Conservation (phyloP, 2,888 invertebrate species). For the Chouioia cunea region DNA sequence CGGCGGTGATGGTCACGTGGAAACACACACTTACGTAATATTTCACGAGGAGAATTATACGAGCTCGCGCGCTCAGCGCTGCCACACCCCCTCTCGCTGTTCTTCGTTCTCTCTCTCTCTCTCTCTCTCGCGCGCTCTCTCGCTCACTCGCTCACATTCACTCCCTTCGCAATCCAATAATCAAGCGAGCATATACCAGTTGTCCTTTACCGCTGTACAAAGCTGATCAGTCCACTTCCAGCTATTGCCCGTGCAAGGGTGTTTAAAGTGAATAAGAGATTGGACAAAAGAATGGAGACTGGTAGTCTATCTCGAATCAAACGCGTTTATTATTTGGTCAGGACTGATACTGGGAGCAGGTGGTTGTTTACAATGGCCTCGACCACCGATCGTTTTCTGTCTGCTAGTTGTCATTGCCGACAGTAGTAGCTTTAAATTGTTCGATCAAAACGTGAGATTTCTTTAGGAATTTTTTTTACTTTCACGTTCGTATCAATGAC, state of each 20-base stretch:
- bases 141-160: background rate
- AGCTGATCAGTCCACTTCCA: background rate
- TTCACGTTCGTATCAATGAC: too few species aligned
- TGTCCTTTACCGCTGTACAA: background rate
- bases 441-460: background rate
- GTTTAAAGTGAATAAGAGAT: too few species aligned
- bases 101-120: background rate
- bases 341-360: constrained; percentile 28
- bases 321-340: too few species aligned
- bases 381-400: background rate
- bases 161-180: constrained; percentile 16
- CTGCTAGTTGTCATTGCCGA: too few species aligned
- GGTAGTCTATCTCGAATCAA: too few species aligned
- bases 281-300: too few species aligned
- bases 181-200: constrained; percentile 13
- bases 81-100: constrained; percentile 29
- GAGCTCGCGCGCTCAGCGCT: constrained; percentile 7
- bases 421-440: background rate
- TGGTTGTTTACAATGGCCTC: constrained; percentile 40
- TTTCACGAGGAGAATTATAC: constrained; percentile 27
- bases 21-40: constrained; percentile 42
- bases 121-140: constrained; percentile 22
- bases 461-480: too few species aligned
- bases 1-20: constrained; percentile 37
- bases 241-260: background rate